Percentiles rank a stretch among this genome's conserved stretches.
phyloP scores from a whole-genome alignment of 2,797 vertebrate species.

The Rhodeus uyekii region DNA sequence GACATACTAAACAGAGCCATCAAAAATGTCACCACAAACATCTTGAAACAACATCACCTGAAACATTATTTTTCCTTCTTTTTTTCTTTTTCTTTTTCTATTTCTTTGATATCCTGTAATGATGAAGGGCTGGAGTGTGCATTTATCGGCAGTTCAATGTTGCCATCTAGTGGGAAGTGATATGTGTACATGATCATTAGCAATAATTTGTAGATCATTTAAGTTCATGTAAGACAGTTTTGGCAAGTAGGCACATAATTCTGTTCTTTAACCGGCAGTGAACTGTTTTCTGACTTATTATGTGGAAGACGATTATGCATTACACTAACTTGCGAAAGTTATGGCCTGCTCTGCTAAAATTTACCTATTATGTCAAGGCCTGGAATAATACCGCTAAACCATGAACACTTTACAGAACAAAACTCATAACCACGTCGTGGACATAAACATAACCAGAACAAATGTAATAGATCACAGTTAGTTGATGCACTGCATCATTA shows the following conservation, averaged over 20 bases:
- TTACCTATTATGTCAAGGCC: not conserved
- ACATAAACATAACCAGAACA: not conserved
- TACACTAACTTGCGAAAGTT: not conserved
- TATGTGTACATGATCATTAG: not conserved
- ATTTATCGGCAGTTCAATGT: not conserved
- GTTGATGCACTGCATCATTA: not conserved
- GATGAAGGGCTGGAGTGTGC: not conserved
- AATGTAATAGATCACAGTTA: not conserved
- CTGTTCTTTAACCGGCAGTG: too few species aligned
- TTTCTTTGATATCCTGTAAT: not conserved
- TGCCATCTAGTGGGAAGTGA: constrained; percentile 47
- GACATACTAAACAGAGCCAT: not conserved
- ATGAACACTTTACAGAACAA: not conserved
- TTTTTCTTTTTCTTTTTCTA: too few species aligned
- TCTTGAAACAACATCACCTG: not conserved
- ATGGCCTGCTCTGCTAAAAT: not conserved
- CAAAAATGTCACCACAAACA: not conserved
- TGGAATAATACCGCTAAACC: not conserved
- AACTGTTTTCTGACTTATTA: too few species aligned
- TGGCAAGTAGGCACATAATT: too few species aligned
- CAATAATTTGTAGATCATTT: too few species aligned
- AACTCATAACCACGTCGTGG: not conserved
- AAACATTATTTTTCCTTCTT: not conserved
- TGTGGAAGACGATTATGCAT: not conserved
- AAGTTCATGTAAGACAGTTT: too few species aligned